A percentile compares a stretch with the other conserved stretches of the same genome.
Conservation (phyloP, 2,888 invertebrate species). For the Callosobruchus maculatus region DNA sequence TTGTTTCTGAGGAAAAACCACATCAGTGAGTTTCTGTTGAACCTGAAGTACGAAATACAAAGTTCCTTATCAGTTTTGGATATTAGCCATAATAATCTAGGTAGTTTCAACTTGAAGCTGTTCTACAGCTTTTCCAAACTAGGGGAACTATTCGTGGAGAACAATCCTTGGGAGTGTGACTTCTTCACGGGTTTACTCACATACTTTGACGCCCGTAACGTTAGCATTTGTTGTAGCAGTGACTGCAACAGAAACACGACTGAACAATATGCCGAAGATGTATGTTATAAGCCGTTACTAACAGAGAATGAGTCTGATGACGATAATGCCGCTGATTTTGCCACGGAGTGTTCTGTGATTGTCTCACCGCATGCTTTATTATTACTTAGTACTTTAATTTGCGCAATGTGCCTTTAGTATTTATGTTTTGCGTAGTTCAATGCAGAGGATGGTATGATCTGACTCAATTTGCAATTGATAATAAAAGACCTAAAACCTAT, state of each 20-base stretch:
- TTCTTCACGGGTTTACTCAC: slow-evolving; percentile 41
- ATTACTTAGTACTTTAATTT: not conserved
- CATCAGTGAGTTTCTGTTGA: slow-evolving; percentile 34
- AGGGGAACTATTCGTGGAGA: slow-evolving; percentile 39
- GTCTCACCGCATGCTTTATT: not conserved
- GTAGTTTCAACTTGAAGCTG: slow-evolving; percentile 37
- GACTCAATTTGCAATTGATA: no score
- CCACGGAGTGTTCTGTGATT: not conserved
- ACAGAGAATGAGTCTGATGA: not conserved
- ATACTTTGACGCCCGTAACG: slow-evolving; percentile 34
- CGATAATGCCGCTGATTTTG: not conserved
- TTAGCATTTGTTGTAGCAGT: slow-evolving; percentile 36
- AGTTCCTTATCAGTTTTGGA: slow-evolving; percentile 36
- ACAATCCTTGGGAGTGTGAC: slow-evolving; percentile 43
- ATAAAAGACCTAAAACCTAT: no score
- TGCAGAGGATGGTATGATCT: no score
- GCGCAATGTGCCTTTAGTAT: not conserved
- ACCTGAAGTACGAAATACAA: slow-evolving; percentile 32
- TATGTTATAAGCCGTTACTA: not conserved
- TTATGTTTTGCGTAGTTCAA: not conserved
- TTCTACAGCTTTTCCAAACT: slow-evolving; percentile 39
- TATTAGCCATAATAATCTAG: slow-evolving; percentile 39
- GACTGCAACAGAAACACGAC: slow-evolving; percentile 26
- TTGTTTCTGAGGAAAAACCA: slow-evolving; percentile 42
- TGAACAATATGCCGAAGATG: not conserved